phyloP scores from a whole-genome alignment of 2,113 vertebrate species.

The Callionymus lyra region DNA sequence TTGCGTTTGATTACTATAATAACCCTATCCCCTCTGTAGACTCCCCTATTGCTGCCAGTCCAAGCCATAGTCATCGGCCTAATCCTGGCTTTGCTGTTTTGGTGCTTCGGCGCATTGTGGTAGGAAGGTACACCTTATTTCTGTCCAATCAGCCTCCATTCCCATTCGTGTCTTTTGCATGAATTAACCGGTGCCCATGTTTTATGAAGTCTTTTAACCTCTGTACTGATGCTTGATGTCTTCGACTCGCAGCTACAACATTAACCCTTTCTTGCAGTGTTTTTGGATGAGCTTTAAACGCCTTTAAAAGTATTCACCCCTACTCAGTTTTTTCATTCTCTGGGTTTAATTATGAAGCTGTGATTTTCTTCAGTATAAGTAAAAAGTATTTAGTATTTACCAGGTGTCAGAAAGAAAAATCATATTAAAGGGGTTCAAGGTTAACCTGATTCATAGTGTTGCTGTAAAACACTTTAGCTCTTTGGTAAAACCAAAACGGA shows the following conservation, averaged over 20 bases:
- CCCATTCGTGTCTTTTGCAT: constrained; percentile 77
- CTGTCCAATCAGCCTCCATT: constrained; percentile 67
- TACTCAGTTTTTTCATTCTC: no score
- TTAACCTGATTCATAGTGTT: no score
- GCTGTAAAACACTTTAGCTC: no score
- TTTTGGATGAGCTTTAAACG: constrained; percentile 27
- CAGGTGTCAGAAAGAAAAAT: no score
- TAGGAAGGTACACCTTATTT: constrained; percentile 97
- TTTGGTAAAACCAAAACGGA: no score
- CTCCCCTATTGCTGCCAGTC: constrained; percentile 94
- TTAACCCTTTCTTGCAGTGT: constrained; percentile 30
- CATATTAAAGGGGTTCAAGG: no score
- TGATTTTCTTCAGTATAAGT: no score
- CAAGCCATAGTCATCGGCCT: constrained; percentile 98
- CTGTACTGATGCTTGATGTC: no score
- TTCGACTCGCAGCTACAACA: constrained; percentile 40
- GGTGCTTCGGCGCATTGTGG: constrained; percentile 99
- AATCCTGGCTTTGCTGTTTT: constrained; percentile 99
- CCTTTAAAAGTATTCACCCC: constrained; percentile 2
- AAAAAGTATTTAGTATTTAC: no score
- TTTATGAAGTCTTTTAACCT: no score
- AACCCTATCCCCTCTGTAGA: constrained; percentile 98
- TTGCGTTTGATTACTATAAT: constrained; percentile 87
- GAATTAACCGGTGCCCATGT: constrained; percentile 39
- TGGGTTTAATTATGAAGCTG: no score